Conservation (phyloP, 2,888 invertebrate species). For the Aleiodes alternator region DNA sequence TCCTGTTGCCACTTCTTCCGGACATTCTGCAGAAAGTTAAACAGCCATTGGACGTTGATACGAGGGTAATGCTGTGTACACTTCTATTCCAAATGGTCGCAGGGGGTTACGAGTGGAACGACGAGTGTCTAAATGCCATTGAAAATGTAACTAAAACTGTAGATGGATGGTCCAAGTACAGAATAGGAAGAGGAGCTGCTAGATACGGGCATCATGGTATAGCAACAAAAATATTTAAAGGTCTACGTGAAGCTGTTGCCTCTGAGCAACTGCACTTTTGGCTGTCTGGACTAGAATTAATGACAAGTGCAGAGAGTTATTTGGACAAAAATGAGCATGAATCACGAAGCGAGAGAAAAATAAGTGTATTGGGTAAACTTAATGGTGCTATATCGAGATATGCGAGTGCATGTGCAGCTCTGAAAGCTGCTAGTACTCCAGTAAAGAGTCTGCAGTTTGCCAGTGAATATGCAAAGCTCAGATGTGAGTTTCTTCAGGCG, state of each 20-base stretch:
- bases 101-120: constrained; percentile 83
- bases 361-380: constrained; percentile 67
- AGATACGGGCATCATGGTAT: constrained; percentile 89
- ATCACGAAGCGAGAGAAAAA: constrained; percentile 58
- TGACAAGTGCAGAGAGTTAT: constrained; percentile 85
- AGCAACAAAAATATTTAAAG: constrained; percentile 81
- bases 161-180: constrained; percentile 90
- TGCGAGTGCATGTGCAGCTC: constrained; percentile 72
- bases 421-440: constrained; percentile 83
- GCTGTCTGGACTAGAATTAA: constrained; percentile 87
- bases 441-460: constrained; percentile 83
- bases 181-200: constrained; percentile 90
- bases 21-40: constrained; percentile 77
- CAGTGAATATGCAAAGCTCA: constrained; percentile 85
- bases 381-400: constrained; percentile 71
- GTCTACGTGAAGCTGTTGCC: constrained; percentile 83
- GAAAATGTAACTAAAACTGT: constrained; percentile 78
- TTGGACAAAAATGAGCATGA: constrained; percentile 73
- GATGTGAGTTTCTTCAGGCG: constrained; percentile 85
- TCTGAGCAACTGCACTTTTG: constrained; percentile 94
- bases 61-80: constrained; percentile 85
- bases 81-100: constrained; percentile 88
- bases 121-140: constrained; percentile 79
- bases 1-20: constrained; percentile 78
- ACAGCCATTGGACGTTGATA: constrained; percentile 71